These are phyloP conservation scores for Lasioglossum lativentre DNA, from an alignment of 2,888 invertebrate genomes.

Conservation along the genomic window DNA sequence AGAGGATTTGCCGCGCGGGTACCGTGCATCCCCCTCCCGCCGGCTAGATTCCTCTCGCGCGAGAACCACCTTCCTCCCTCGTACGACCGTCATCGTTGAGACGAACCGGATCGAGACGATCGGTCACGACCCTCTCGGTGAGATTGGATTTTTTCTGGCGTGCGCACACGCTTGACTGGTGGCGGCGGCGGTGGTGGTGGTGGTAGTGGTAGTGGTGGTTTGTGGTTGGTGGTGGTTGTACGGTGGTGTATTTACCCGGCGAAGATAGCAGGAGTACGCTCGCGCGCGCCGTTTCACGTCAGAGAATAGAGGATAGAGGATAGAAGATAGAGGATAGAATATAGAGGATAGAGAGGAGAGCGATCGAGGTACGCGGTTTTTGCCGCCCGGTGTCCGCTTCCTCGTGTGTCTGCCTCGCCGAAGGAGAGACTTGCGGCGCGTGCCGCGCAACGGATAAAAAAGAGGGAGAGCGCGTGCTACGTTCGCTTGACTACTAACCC, in stretches of 20 bases:
- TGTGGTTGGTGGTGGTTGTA: conserved; percentile 58
- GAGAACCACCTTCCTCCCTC: neutral
- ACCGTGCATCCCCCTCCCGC: neutral
- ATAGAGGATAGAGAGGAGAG: conserved; percentile 43
- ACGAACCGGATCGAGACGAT: conserved; percentile 31
- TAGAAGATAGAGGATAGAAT: neutral
- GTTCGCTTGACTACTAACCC: conserved; percentile 66
- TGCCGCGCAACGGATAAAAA: conserved; percentile 63
- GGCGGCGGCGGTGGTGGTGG: conserved; percentile 59
- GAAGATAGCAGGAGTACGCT: conserved; percentile 36
- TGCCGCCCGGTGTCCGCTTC: conserved; percentile 62
- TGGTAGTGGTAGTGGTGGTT: conserved; percentile 44
- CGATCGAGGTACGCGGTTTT: conserved; percentile 57
- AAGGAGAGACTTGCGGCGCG: conserved; percentile 57
- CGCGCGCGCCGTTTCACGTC: conserved; percentile 21
- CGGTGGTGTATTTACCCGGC: conserved; percentile 48
- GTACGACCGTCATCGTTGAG: neutral
- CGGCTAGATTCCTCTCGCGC: neutral
- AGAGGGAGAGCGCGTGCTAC: conserved; percentile 65
- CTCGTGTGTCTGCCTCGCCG: conserved; percentile 55
- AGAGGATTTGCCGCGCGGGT: neutral
- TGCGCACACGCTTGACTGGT: conserved; percentile 8
- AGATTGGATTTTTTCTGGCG: conserved; percentile 35
- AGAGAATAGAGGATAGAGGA: neutral
- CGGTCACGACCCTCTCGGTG: conserved; percentile 31